Evolutionary conservation across 2,888 invertebrate species (phyloP), one percentile per base, ranked within the genome.

Genomic region (Blastobasis adustella): DNA sequence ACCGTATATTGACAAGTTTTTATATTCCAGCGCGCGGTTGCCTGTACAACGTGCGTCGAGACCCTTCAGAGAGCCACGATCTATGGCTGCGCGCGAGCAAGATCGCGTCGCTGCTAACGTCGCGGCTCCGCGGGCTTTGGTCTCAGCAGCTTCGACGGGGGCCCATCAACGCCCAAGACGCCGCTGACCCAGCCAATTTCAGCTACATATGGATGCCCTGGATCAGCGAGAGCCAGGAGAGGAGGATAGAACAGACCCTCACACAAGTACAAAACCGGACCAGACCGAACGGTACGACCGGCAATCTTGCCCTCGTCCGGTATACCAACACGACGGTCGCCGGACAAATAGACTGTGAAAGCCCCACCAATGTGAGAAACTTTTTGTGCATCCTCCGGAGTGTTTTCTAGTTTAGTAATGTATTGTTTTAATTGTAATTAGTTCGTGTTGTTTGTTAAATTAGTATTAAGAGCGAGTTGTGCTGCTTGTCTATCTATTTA

Each of bases 11-110:
- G 23, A 23, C 23, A 23, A 23, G 23, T 3, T 23, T 23, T 23
- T 23, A 37, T 45, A 5, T 83, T 83, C 58, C 69, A 91, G 91
- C 76, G 43, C 88, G 90, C 5, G 91, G 92, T n/a, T 94, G 94
- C 63, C 85, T 94, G 9, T 96, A 92, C 78, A 93, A 96, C 71
- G 91, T 96, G 45, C 90, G 91, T 0, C 89, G 90, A 49, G 94
- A 94, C 71, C 94, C 94, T 0, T 94, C 94, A 71, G 94, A 94
- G 72, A 91, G 90, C 53, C 89, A 90, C 62, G 93, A 94, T 66
- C 59, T 89, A 52, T 76, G 80, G n/a, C 73, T 73, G 54, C 76
- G 69, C 58, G 78, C 82, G 47, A 82, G 83, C 6, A 77, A 78
- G 51, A 82, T 90, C 10, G 86, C 58, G 5, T n/a, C 46, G 0